These are phyloP conservation scores for Engraulis encrasicolus DNA, from an alignment of 2,113 vertebrate species.

Conservation along the genomic window DNA sequence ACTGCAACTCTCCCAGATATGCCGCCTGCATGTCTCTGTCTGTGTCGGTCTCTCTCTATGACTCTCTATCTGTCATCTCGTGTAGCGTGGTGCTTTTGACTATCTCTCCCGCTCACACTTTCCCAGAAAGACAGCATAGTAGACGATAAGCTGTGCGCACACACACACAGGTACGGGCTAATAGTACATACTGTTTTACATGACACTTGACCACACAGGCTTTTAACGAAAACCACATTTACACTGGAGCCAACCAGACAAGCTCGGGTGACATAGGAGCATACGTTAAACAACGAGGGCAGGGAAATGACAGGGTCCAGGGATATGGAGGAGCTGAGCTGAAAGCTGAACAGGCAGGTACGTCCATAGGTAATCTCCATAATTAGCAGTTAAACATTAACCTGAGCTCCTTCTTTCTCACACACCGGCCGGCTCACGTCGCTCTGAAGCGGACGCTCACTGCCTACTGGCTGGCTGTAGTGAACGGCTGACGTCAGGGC, in stretches of 20 bases:
- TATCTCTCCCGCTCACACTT: neutral
- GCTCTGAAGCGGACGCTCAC: neutral
- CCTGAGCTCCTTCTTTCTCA: neutral
- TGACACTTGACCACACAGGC: too few relatives aligned
- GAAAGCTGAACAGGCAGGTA: too few relatives aligned
- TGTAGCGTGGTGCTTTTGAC: neutral
- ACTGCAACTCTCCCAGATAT: neutral
- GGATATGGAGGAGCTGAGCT: neutral
- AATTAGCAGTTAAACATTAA: constrained; percentile 6
- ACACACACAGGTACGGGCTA: neutral
- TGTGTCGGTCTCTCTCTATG: too few relatives aligned
- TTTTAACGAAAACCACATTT: too few relatives aligned
- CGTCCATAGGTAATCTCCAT: neutral
- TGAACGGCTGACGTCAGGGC: neutral
- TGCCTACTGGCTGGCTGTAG: neutral
- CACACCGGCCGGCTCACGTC: neutral
- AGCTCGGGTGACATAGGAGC: neutral
- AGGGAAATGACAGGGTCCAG: neutral
- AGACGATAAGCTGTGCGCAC: neutral
- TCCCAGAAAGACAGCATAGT: neutral
- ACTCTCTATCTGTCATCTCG: too few relatives aligned
- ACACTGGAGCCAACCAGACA: too few relatives aligned
- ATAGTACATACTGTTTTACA: neutral
- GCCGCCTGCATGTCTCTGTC: too few relatives aligned
- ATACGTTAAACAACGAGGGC: too few relatives aligned